Evolutionary conservation across 2,113 vertebrate genomes (phyloP).

Genomic region (Sclerurus mexicanus): DNA sequence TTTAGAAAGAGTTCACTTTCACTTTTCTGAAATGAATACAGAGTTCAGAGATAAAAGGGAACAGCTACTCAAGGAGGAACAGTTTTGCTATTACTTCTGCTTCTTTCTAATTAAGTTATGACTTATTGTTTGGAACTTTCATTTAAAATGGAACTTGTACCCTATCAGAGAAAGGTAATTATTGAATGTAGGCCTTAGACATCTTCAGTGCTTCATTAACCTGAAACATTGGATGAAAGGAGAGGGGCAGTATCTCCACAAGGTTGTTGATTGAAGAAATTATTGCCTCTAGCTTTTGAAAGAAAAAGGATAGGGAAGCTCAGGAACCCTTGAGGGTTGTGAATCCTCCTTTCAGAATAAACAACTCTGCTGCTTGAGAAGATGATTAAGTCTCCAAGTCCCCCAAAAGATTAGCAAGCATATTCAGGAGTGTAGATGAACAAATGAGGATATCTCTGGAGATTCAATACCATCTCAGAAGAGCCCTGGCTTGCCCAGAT

Average conservation of each 20-base stretch:
- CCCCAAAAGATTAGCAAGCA: neutral
- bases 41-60: neutral
- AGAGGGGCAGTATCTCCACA: neutral
- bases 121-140: slow-evolving; percentile 7
- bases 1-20: neutral
- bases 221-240: neutral
- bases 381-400: neutral
- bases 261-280: neutral
- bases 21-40: neutral
- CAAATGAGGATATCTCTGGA: neutral
- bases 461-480: neutral
- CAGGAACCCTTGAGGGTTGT: neutral
- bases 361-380: neutral
- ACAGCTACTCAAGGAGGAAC: neutral
- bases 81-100: neutral
- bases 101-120: slow-evolving; percentile 18
- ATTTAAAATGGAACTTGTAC: neutral
- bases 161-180: neutral
- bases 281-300: neutral
- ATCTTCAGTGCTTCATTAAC: slow-evolving; percentile 18
- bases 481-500: neutral
- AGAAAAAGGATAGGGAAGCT: neutral
- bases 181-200: neutral
- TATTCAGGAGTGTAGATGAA: neutral
- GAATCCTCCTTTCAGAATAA: neutral